Percentiles rank a stretch among this genome's conserved stretches.
Conservation (phyloP, 1,140 invertebrate genomes). For the Eurosta solidaginis region DNA sequence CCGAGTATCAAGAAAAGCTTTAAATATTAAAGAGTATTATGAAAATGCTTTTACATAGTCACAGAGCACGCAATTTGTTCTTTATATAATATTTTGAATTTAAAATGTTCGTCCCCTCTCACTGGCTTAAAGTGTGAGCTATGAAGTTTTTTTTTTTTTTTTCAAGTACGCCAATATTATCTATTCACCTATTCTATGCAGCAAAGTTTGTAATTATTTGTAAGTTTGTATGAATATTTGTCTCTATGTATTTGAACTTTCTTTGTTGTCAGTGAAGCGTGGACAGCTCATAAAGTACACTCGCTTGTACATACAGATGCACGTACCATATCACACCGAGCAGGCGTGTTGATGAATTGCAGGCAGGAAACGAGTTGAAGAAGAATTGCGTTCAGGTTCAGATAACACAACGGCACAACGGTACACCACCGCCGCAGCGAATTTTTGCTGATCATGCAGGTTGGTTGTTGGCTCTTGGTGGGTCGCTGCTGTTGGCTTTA, state of each 20-base stretch:
- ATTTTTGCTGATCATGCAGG: not conserved
- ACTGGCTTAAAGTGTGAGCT: not conserved
- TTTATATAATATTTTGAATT: not conserved
- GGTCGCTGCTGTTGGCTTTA: no score
- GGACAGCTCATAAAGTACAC: not conserved
- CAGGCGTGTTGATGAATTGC: not conserved
- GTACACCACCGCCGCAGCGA: not conserved
- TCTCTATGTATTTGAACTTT: not conserved
- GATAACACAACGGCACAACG: not conserved
- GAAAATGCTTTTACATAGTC: not conserved
- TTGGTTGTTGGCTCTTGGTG: not conserved
- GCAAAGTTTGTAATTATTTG: not conserved
- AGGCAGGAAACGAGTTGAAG: constrained; percentile 19
- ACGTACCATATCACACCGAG: constrained; percentile 6
- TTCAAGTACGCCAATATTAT: not conserved
- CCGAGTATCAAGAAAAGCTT: not conserved
- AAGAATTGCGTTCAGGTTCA: constrained; percentile 24
- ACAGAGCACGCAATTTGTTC: not conserved
- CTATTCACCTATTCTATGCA: not conserved
- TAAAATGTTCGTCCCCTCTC: not conserved
- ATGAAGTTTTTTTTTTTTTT: not conserved
- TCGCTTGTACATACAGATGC: not conserved
- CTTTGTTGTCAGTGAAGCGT: constrained; percentile 12
- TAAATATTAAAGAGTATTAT: not conserved
- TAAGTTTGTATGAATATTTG: not conserved